These are phyloP conservation scores for Drosophila leonis DNA, from an alignment of 2,888 invertebrate species.

Conservation along the genomic window DNA sequence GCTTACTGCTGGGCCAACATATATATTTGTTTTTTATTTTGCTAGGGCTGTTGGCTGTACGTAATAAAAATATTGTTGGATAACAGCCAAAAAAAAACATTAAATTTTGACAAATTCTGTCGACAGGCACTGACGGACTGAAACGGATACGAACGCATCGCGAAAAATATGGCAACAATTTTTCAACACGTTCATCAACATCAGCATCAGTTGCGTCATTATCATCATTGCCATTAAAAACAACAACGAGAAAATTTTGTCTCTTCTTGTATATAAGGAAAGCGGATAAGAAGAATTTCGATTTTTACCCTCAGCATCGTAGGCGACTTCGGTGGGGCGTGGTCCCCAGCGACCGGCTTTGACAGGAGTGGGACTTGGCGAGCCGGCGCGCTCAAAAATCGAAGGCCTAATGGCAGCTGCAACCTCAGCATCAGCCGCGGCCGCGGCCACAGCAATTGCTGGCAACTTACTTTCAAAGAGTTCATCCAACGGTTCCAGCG, in stretches of 20 bases:
- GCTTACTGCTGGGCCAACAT: constrained; percentile 61
- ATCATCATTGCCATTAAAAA: constrained; percentile 48
- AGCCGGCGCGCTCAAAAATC: constrained; percentile 87
- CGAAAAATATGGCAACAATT: constrained; percentile 70
- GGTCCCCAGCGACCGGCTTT: constrained; percentile 90
- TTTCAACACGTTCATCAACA: constrained; percentile 57
- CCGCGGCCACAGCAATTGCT: constrained; percentile 63
- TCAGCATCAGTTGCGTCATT: constrained; percentile 22
- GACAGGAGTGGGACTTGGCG: constrained; percentile 89
- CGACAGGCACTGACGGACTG: constrained; percentile 38
- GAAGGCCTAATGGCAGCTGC: constrained; percentile 63
- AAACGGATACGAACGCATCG: constrained; percentile 44
- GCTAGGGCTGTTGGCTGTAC: constrained; percentile 68
- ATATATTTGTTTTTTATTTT: constrained; percentile 29
- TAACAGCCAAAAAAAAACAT: constrained; percentile 54
- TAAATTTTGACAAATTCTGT: constrained; percentile 61
- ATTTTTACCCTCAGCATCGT: constrained; percentile 90
- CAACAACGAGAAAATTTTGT: constrained; percentile 63
- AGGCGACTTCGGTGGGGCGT: constrained; percentile 90
- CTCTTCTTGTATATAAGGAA: constrained; percentile 68
- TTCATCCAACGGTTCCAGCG: constrained; percentile 84
- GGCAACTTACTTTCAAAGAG: constrained; percentile 84
- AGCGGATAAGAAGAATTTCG: constrained; percentile 64
- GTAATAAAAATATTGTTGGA: constrained; percentile 49
- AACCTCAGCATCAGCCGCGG: constrained; percentile 36